Conservation (phyloP, 2,113 vertebrate species). For the Peromyscus californicus region DNA sequence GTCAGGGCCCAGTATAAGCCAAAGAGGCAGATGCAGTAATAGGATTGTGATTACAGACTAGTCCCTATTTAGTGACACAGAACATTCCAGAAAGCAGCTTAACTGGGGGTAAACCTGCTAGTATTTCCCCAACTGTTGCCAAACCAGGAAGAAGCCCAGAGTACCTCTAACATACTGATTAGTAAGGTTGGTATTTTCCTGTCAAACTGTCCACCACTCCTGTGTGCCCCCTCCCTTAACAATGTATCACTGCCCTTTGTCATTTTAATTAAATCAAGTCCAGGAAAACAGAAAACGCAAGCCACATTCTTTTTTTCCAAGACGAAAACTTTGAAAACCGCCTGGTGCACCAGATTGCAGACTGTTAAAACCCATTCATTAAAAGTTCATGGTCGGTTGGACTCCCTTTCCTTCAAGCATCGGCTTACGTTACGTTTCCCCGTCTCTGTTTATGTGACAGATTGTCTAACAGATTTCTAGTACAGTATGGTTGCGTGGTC, state of each 20-base stretch:
- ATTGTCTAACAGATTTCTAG: conserved; percentile 82
- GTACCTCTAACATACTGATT: conserved; percentile 65
- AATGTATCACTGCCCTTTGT: conserved; percentile 29
- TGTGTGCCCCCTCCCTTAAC: neutral
- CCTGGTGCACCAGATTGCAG: conserved; percentile 76
- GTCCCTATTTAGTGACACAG: neutral
- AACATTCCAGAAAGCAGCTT: conserved; percentile 51
- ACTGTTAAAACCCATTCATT: conserved; percentile 83
- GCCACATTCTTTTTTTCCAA: conserved; percentile 51
- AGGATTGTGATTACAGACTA: neutral
- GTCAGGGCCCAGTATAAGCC: neutral
- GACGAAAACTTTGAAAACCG: conserved; percentile 66
- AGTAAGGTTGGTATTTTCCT: neutral
- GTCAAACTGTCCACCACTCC: neutral
- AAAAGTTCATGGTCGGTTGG: conserved; percentile 83
- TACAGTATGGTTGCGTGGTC: conserved; percentile 65
- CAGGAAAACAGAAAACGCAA: conserved; percentile 49
- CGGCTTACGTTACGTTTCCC: conserved; percentile 72
- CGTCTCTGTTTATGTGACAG: conserved; percentile 81
- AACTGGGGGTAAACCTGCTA: conserved; percentile 56
- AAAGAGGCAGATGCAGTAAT: neutral
- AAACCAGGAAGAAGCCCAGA: neutral
- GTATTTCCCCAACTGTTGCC: conserved; percentile 68
- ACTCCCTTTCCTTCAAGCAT: conserved; percentile 76
- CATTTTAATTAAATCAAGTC: conserved; percentile 75